Evolutionary conservation across 2,797 vertebrate species (phyloP).

Genomic region (Allobates femoralis): DNA sequence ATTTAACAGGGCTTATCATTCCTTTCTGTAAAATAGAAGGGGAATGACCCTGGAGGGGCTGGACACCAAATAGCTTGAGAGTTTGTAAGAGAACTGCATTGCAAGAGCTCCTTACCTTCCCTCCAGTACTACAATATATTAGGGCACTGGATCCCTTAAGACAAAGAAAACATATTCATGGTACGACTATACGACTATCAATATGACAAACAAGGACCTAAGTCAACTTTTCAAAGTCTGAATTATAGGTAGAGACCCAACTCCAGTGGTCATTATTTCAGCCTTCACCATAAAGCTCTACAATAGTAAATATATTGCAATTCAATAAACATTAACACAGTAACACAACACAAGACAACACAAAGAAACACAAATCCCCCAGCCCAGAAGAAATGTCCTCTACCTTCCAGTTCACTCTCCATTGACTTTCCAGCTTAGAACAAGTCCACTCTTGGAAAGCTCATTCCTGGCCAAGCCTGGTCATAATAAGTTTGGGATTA

Average conservation of each 20-base stretch:
- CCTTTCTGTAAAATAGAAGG: not conserved
- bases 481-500: constrained; percentile 38
- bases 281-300: too few relatives aligned
- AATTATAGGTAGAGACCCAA: not conserved
- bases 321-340: not conserved
- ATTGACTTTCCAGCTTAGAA: constrained; percentile 77
- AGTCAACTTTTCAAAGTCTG: not conserved
- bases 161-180: not conserved
- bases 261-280: not conserved
- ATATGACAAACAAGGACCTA: not conserved
- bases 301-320: constrained; percentile 3
- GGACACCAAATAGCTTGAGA: not conserved
- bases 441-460: constrained; percentile 59
- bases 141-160: not conserved
- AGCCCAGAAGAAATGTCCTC: constrained; percentile 33
- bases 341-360: constrained; percentile 46
- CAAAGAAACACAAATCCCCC: constrained; percentile 28
- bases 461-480: constrained; percentile 71
- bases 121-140: not conserved
- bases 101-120: not conserved
- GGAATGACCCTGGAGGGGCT: not conserved
- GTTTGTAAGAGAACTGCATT: constrained; percentile 23
- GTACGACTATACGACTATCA: not conserved
- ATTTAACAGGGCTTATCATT: constrained; percentile 6
- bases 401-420: constrained; percentile 86